Evolutionary conservation across 2,888 invertebrate genomes (phyloP).

Genomic region (Melangyna quadrimaculata): DNA sequence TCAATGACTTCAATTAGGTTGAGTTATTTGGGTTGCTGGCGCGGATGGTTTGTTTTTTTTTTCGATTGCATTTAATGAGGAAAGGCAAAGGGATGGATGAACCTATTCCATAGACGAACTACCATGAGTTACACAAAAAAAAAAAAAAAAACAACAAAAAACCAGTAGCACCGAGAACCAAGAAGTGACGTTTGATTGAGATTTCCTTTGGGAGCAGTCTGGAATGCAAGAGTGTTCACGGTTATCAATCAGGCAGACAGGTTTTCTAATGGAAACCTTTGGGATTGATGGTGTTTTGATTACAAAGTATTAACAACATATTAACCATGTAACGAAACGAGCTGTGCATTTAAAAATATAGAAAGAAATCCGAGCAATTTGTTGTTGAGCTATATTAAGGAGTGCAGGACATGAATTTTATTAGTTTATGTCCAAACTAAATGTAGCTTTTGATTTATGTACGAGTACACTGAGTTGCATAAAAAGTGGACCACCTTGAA

Average conservation of each 20-base stretch:
- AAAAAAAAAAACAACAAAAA: neutral
- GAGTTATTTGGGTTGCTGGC: slow-evolving; percentile 29
- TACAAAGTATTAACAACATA: neutral
- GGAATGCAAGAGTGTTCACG: slow-evolving; percentile 22
- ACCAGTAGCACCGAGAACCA: slow-evolving; percentile 38
- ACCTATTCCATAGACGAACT: neutral
- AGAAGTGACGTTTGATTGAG: slow-evolving; percentile 57
- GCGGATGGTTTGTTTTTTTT: neutral
- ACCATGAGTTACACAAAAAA: neutral
- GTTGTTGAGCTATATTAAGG: neutral
- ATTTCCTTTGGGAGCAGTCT: slow-evolving; percentile 47
- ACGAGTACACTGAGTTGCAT: too few relatives aligned
- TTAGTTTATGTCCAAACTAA: neutral
- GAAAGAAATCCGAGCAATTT: neutral
- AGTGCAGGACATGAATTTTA: neutral
- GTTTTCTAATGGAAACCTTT: slow-evolving; percentile 13
- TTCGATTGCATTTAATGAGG: slow-evolving; percentile 44
- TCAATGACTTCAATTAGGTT: slow-evolving; percentile 52
- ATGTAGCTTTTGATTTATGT: neutral
- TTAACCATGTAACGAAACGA: neutral
- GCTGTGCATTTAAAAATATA: neutral
- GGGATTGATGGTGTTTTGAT: slow-evolving; percentile 32
- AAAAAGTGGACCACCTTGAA: too few relatives aligned
- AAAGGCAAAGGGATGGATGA: slow-evolving; percentile 8
- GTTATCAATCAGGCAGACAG: slow-evolving; percentile 29